Conservation (phyloP, 2,797 vertebrate genomes). For the Alfaro cultratus region DNA sequence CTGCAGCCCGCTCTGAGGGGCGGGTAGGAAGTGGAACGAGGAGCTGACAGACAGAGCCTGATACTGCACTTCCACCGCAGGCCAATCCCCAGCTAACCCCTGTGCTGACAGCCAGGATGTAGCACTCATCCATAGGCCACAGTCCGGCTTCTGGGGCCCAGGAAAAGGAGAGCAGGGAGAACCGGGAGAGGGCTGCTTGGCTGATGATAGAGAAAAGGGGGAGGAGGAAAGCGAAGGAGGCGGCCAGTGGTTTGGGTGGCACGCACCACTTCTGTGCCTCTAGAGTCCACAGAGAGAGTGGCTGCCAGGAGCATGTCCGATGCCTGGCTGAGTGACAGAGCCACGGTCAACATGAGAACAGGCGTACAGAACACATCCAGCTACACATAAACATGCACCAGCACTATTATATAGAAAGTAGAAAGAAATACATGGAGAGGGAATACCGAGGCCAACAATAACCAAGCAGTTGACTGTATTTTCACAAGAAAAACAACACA, state of each 20-base stretch:
- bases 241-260: conserved; percentile 71
- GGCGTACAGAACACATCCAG: conserved; percentile 14
- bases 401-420: conserved; percentile 47
- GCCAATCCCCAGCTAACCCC: conserved; percentile 78
- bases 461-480: conserved; percentile 49
- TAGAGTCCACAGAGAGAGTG: conserved; percentile 62
- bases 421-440: conserved; percentile 23
- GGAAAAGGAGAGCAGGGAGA: conserved; percentile 68
- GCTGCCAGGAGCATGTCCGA: conserved; percentile 69
- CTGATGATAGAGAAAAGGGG: conserved; percentile 58
- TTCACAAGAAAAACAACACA: conserved; percentile 35
- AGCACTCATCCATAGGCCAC: conserved; percentile 82
- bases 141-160: conserved; percentile 72
- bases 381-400: conserved; percentile 28
- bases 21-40: conserved; percentile 72
- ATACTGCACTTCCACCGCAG: conserved; percentile 77
- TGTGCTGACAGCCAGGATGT: conserved; percentile 81
- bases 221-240: not conserved
- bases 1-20: conserved; percentile 57
- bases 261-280: conserved; percentile 65
- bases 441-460: conserved; percentile 31
- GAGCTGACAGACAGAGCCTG: conserved; percentile 81
- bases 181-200: conserved; percentile 55
- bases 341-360: conserved; percentile 21
- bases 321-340: conserved; percentile 58